A percentile compares a stretch with the other conserved stretches of the same genome.
These are phyloP conservation scores for Drosophila equinoxialis DNA, from an alignment of 1,140 invertebrate genomes.

Conservation along the genomic window DNA sequence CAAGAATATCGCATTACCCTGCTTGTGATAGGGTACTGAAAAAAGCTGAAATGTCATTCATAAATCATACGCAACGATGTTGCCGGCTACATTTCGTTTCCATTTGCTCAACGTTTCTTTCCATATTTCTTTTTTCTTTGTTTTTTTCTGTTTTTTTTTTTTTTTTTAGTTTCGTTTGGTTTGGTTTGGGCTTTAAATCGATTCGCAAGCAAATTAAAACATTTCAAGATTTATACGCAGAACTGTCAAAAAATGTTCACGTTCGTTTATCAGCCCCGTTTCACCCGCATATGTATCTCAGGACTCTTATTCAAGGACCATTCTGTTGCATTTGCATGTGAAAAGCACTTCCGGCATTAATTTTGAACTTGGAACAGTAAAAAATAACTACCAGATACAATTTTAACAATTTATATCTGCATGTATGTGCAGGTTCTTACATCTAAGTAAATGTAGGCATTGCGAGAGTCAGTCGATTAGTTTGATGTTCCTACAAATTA, in stretches of 20 bases:
- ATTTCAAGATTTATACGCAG: conserved; percentile 83
- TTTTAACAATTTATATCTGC: background rate
- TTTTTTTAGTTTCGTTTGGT: conserved; percentile 28
- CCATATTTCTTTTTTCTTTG: conserved; percentile 38
- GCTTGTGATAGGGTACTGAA: conserved; percentile 20
- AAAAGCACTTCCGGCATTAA: conserved; percentile 68
- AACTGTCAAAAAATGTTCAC: conserved; percentile 78
- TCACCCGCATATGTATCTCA: conserved; percentile 7
- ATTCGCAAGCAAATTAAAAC: conserved; percentile 83
- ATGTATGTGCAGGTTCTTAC: background rate
- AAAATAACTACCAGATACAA: background rate
- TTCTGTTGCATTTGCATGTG: conserved; percentile 58
- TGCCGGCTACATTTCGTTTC: conserved; percentile 58
- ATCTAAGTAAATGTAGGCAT: too few species aligned
- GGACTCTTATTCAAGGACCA: background rate
- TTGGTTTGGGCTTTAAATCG: conserved; percentile 69
- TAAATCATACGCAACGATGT: conserved; percentile 80
- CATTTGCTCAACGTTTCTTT: conserved; percentile 47
- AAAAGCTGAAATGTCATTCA: conserved; percentile 76
- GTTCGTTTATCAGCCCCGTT: conserved; percentile 67
- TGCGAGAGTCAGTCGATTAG: background rate
- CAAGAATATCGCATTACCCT: background rate
- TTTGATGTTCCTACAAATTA: too few species aligned
- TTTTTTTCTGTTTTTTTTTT: conserved; percentile 10
- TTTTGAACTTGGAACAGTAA: conserved; percentile 42